These are phyloP conservation scores for Muschampia plurimacula DNA, from an alignment of 2,888 invertebrate genomes.

Conservation along the genomic window DNA sequence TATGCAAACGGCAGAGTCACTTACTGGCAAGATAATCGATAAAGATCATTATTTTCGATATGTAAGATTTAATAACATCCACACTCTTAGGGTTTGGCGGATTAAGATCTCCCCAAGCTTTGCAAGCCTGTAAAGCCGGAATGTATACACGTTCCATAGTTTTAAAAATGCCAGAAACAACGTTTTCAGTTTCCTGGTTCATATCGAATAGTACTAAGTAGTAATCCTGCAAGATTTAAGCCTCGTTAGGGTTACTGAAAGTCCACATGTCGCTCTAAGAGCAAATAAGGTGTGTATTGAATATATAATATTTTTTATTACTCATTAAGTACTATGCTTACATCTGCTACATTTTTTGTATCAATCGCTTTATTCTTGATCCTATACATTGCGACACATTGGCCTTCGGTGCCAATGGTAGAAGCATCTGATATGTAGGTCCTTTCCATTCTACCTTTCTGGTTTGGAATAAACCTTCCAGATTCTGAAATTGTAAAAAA, in stretches of 20 bases:
- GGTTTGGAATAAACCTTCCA: conserved; percentile 84
- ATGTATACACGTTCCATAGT: conserved; percentile 66
- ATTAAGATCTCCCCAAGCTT: conserved; percentile 77
- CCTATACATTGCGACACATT: conserved; percentile 90
- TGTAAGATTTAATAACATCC: conserved; percentile 68
- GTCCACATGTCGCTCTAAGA: not conserved
- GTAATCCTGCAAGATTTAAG: conserved; percentile 62
- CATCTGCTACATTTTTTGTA: conserved; percentile 88
- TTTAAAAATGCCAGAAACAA: conserved; percentile 74
- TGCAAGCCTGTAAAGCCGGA: conserved; percentile 65
- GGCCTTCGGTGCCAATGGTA: conserved; percentile 84
- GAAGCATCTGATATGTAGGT: conserved; percentile 87
- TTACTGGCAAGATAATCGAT: conserved; percentile 77
- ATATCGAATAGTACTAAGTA: conserved; percentile 66
- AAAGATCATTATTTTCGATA: conserved; percentile 75
- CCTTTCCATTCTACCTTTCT: conserved; percentile 79
- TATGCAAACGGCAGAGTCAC: conserved; percentile 39
- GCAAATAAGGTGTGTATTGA: no score
- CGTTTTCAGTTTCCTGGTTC: conserved; percentile 70
- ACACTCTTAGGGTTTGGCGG: conserved; percentile 76
- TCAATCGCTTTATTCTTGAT: conserved; percentile 87
- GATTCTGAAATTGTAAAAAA: conserved; percentile 77
- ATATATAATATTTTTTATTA: no score
- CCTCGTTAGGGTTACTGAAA: not conserved
- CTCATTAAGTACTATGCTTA: conserved; percentile 57